A percentile compares a stretch with the other conserved stretches of the same genome.
phyloP scores from a whole-genome alignment of 2,888 invertebrate genomes.

The Microctonus brassicae region DNA sequence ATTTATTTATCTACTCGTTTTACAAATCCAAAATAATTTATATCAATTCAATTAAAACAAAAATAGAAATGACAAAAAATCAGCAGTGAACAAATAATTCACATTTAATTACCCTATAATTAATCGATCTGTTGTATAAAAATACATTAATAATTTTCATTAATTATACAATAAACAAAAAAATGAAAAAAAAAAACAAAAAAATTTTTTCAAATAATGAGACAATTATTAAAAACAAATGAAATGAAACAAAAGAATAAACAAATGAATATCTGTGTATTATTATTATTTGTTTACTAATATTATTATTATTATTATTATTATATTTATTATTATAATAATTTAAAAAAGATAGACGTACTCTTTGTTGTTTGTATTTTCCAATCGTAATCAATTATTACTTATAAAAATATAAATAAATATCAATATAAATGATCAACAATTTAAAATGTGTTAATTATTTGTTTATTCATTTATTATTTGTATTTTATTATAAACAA shows the following conservation, averaged over 20 bases:
- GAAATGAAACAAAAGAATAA: conserved; percentile 20
- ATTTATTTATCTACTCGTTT: no score
- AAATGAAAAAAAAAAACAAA: conserved; percentile 22
- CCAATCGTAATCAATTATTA: conserved; percentile 69
- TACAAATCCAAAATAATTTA: no score
- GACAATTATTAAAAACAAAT: no score
- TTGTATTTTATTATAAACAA: neutral
- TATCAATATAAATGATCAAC: conserved; percentile 63
- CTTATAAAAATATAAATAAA: conserved; percentile 68
- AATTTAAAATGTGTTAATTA: neutral
- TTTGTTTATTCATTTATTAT: no score
- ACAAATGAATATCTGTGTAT: conserved; percentile 59
- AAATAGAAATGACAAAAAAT: no score
- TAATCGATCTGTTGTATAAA: no score
- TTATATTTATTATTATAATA: conserved; percentile 64
- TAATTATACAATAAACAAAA: conserved; percentile 27
- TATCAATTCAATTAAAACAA: no score
- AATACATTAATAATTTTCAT: no score
- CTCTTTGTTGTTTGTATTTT: conserved; percentile 70
- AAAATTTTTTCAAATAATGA: no score
- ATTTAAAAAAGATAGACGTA: conserved; percentile 67
- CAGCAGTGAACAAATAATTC: no score
- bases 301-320: conserved; percentile 52
- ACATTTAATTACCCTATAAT: no score
- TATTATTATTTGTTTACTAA: no score